Percentiles rank a stretch among this genome's conserved stretches.
Conservation (phyloP, 2,113 vertebrate genomes). For the Poeciliopsis occidentalis region DNA sequence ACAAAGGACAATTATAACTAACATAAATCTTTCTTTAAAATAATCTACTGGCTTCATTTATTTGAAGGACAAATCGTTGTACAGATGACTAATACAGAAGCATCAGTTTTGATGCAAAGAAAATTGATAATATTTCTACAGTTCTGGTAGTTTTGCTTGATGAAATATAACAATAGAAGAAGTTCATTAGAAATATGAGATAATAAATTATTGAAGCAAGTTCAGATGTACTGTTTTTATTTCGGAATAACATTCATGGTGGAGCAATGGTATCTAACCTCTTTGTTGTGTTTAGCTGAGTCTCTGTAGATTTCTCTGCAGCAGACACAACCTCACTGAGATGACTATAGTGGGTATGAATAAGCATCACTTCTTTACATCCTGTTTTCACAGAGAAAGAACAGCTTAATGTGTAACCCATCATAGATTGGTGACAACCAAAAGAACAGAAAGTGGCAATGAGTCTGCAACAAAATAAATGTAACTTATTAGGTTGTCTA, state of each 20-base stretch:
- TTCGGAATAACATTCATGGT: not conserved
- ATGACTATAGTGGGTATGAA: conserved; percentile 76
- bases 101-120: not conserved
- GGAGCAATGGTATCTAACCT: conserved; percentile 30
- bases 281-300: conserved; percentile 33
- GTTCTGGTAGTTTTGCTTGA: not conserved
- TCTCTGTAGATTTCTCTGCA: conserved; percentile 34
- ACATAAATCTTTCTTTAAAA: not conserved
- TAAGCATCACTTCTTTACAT: conserved; percentile 75
- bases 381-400: conserved; percentile 54
- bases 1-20: not conserved
- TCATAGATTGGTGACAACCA: not conserved
- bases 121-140: not conserved
- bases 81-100: not conserved
- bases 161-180: not conserved
- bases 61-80: not conserved
- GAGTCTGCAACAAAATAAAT: not conserved
- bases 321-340: conserved; percentile 64
- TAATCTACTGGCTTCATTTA: not conserved
- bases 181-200: not conserved
- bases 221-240: not conserved
- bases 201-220: not conserved
- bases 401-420: not conserved
- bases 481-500: not conserved
- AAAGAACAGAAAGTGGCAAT: not conserved